These are phyloP conservation scores for Aradophagus sp. DNA, from an alignment of 1,140 invertebrate genomes.

Conservation along the genomic window DNA sequence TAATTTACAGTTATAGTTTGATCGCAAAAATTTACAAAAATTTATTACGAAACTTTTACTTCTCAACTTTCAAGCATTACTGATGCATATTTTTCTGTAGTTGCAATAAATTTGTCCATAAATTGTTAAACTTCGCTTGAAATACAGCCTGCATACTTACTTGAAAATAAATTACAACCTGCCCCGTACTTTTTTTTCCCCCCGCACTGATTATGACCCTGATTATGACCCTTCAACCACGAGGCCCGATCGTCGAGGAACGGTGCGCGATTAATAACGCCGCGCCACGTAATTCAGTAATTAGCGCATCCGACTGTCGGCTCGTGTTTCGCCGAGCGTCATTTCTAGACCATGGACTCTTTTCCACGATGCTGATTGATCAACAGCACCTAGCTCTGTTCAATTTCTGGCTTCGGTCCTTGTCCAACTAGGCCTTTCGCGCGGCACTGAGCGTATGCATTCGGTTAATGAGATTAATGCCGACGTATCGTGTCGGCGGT, in stretches of 20 bases:
- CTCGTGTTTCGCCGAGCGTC: constrained; percentile 39
- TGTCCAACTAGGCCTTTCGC: constrained; percentile 39
- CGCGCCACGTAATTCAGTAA: constrained; percentile 36
- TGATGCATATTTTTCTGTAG: too few species aligned
- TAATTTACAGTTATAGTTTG: too few species aligned
- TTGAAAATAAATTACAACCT: too few species aligned
- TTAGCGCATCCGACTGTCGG: constrained; percentile 13
- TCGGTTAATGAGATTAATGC: constrained; percentile 27
- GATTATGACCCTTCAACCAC: constrained; percentile 31
- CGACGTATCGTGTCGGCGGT: constrained; percentile 14
- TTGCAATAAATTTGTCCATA: too few species aligned
- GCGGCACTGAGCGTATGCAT: constrained; percentile 30
- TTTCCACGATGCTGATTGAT: constrained; percentile 48
- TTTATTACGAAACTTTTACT: too few species aligned
- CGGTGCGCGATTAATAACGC: constrained; percentile 18
- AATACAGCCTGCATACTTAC: too few species aligned
- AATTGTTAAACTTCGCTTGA: too few species aligned
- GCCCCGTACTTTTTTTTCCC: too few species aligned
- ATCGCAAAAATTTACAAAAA: too few species aligned
- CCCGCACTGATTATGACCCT: too few species aligned
- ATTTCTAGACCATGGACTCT: constrained; percentile 48
- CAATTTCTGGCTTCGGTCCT: constrained; percentile 17
- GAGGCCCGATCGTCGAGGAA: too few species aligned
- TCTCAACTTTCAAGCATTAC: too few species aligned
- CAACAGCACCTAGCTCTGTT: constrained; percentile 38